Percentiles rank a stretch among this genome's conserved stretches.
These are phyloP conservation scores for Ictalurus punctatus DNA, from an alignment of 2,113 vertebrate genomes.

Conservation along the genomic window DNA sequence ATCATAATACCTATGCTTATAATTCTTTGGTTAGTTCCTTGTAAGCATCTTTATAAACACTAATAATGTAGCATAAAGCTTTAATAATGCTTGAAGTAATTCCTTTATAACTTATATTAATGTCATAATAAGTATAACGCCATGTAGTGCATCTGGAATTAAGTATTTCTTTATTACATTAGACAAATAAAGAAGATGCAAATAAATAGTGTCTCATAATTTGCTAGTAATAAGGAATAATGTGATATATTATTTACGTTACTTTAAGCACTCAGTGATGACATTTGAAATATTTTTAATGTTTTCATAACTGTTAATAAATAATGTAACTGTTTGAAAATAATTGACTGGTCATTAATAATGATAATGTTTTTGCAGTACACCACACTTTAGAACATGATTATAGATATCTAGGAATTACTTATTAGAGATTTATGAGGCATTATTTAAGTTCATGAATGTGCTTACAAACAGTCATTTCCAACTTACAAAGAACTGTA, in stretches of 20 bases:
- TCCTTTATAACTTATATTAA: background rate
- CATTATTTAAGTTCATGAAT: background rate
- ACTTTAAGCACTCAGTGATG: background rate
- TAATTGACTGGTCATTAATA: background rate
- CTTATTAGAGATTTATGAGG: background rate
- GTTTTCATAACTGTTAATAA: background rate
- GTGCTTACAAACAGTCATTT: background rate
- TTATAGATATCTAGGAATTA: background rate
- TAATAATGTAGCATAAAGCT: background rate
- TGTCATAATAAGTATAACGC: background rate
- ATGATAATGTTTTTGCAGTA: background rate
- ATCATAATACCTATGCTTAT: background rate
- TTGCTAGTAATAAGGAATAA: background rate
- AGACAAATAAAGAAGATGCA: background rate
- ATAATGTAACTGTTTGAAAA: background rate
- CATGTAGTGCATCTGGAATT: background rate
- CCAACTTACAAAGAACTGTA: background rate
- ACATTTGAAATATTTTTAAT: background rate
- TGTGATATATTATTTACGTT: background rate
- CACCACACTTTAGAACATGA: background rate
- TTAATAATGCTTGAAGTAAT: background rate
- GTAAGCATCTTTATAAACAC: background rate
- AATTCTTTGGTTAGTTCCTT: background rate
- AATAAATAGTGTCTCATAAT: background rate
- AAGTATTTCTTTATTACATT: background rate